Evolutionary conservation across 2,113 vertebrate genomes (phyloP).

Genomic region (Lontra canadensis): DNA sequence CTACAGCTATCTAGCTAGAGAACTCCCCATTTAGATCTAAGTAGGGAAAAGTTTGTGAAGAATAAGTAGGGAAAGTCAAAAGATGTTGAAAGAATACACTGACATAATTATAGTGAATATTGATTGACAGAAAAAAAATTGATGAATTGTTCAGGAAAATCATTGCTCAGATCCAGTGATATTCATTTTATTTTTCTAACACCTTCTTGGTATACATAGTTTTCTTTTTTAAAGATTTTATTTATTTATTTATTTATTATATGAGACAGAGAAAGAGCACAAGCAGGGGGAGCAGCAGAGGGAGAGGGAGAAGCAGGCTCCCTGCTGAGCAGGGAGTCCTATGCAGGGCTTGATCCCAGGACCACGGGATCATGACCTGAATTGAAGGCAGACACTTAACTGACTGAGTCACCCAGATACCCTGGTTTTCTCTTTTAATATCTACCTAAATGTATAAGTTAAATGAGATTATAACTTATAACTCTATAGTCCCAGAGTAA

Average conservation of each 20-base stretch:
- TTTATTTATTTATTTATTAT: too few species aligned
- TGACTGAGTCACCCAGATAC: too few species aligned
- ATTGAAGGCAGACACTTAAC: too few species aligned
- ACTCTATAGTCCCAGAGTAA: not conserved
- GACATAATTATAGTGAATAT: slow-evolving; percentile 68
- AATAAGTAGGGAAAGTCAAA: slow-evolving; percentile 34
- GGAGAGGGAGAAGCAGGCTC: too few species aligned
- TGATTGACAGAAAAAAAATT: slow-evolving; percentile 83
- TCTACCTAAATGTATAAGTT: not conserved
- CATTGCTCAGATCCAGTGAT: not conserved
- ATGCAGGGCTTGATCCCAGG: too few species aligned
- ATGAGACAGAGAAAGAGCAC: too few species aligned
- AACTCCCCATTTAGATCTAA: slow-evolving; percentile 71
- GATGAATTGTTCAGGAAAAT: slow-evolving; percentile 3
- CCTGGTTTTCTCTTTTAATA: not conserved
- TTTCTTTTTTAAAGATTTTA: too few species aligned
- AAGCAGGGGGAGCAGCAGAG: too few species aligned
- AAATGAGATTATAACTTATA: not conserved
- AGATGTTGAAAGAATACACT: slow-evolving; percentile 82
- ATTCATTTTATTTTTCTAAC: not conserved
- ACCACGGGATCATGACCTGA: too few species aligned
- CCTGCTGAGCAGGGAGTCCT: too few species aligned
- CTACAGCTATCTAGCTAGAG: slow-evolving; percentile 61
- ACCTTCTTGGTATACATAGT: not conserved
- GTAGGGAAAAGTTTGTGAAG: slow-evolving; percentile 56